Evolutionary conservation across 2,113 vertebrate species (phyloP).

Genomic region (Platysternon megacephalum): DNA sequence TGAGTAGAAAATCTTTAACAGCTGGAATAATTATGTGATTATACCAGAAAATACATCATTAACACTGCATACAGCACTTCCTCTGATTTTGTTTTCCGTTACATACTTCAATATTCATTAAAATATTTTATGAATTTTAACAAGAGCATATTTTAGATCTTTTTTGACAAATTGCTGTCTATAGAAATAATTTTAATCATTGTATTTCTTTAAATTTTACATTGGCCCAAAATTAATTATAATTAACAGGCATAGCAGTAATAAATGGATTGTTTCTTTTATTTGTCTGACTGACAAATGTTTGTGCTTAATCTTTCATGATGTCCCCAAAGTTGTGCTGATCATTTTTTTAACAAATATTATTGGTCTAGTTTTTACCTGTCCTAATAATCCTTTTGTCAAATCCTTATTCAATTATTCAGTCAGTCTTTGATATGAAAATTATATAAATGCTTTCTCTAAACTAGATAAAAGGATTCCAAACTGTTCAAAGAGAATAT

Average conservation of each 20-base stretch:
- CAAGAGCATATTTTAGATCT: neutral
- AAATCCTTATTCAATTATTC: neutral
- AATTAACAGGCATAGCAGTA: neutral
- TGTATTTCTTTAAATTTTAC: neutral
- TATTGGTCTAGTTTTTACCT: neutral
- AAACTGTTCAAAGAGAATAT: neutral
- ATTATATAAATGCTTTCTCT: neutral
- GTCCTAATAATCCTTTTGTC: neutral
- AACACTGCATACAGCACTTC: neutral
- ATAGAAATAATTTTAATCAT: neutral
- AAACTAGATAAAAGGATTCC: neutral
- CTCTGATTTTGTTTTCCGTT: neutral
- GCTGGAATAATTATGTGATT: slow-evolving; percentile 29
- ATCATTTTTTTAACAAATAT: neutral
- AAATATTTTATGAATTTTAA: neutral
- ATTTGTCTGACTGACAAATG: neutral
- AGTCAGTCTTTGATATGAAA: neutral
- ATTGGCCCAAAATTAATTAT: neutral
- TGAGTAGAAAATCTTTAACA: neutral
- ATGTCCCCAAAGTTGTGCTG: neutral
- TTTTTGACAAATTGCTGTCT: neutral
- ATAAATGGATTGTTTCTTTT: neutral
- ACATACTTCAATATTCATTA: neutral
- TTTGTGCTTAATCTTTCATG: neutral
- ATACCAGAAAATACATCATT: slow-evolving; percentile 7